Base-by-base conservation (phyloP, 2,888 invertebrate species). In the Volucella inflata region DNA sequence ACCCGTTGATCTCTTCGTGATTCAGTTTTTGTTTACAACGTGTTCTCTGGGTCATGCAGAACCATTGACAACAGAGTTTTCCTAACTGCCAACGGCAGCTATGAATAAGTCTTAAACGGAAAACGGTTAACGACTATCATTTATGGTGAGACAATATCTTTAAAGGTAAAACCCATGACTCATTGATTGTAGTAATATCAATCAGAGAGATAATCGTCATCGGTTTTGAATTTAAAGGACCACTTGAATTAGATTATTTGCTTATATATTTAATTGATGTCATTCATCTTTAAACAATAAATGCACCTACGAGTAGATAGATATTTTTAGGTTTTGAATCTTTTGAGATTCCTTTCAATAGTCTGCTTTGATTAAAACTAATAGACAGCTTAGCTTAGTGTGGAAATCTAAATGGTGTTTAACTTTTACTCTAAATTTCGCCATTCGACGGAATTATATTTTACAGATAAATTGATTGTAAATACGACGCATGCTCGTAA, bases 1-100 rank as follows among this genome's bases (percentile, higher is more conserved):
- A 71, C 71, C 40, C 21, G 50, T 71, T 71, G 50, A 60, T 51
- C 30, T 71, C 40, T 71, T 50, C 21, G 50, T 57, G 46, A 57
- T 59, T 48, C 38, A 21, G 57, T 48, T 30, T 30, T 48, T 71
- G 59, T 59, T 70, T 70, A 48, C 21, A 59, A 14, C 38, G 10
- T 21, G 17, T 51, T 55, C 48, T n/a, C 1, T 46, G 50, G 70
- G 65, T 51, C 51, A 65, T 65, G 21, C 21, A 50, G 48, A 16
- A 64, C 48, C 38, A 64, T 64, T 64, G 36, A 2, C n/a, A 30
- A 6, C 30, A 48, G 48, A 65, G 38, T 42, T 51, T 51, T 16
- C 51, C 50, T n/a, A 40, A 17, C 40, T 30, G 30, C 30, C 30
- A 30, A 14, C 14, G n/a, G 11, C 50, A 21, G 14, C 44, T n/a